A percentile compares a stretch with the other conserved stretches of the same genome.
Conservation (phyloP, 1,140 invertebrate species). For the Melipona quadrifasciata region DNA sequence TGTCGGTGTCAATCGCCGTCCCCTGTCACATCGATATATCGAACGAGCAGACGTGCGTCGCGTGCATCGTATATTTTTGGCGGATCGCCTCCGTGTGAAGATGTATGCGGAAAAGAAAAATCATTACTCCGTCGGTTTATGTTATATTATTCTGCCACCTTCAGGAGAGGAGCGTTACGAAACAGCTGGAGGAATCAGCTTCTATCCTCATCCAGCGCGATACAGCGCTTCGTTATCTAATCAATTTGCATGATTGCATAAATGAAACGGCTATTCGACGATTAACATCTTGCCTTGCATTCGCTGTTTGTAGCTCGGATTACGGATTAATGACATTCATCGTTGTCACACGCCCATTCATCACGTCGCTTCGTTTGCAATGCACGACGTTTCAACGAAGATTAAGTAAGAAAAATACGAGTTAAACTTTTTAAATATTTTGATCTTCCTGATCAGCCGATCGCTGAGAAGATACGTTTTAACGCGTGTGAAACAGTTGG, state of each 20-base stretch:
- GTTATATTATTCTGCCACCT: not conserved
- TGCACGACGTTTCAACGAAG: not conserved
- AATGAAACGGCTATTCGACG: not conserved
- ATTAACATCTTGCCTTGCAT: not conserved
- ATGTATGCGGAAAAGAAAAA: not conserved
- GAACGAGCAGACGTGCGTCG: not conserved
- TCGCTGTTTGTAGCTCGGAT: not conserved
- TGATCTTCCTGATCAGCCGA: not conserved
- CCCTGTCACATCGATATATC: not conserved
- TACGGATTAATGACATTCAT: conserved; percentile 13
- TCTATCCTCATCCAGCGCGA: not conserved
- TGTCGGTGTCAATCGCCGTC: conserved; percentile 31
- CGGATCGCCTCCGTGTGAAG: not conserved
- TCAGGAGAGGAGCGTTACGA: not conserved
- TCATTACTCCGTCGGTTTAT: not conserved
- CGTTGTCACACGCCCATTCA: not conserved
- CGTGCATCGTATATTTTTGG: conserved; percentile 34
- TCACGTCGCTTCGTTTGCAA: not conserved
- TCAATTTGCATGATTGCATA: conserved; percentile 44
- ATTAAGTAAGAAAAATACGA: not conserved
- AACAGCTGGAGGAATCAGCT: not conserved
- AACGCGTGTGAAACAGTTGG: too few relatives aligned
- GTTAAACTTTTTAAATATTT: not conserved
- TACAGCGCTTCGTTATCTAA: conserved; percentile 30
- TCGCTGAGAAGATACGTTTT: not conserved